phyloP scores from a whole-genome alignment of 2,797 vertebrate species.

The Agapornis canus region DNA sequence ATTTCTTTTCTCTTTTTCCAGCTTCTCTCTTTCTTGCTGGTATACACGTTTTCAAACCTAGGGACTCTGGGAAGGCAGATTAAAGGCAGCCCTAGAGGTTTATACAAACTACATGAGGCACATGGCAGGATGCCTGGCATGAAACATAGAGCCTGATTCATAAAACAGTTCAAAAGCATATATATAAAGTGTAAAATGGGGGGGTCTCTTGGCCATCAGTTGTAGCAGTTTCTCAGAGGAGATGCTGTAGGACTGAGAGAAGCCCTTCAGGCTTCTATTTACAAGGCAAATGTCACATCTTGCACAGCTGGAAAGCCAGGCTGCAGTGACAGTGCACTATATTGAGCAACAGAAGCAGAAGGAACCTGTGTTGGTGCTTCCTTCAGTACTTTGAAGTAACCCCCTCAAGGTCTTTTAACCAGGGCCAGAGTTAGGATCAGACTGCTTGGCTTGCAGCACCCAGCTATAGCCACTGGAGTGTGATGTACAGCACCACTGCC shows the following conservation, averaged over 20 bases:
- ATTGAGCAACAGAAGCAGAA: background rate
- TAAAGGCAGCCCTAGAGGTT: slow-evolving; percentile 46
- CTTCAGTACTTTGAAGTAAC: background rate
- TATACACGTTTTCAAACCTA: background rate
- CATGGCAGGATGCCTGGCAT: slow-evolving; percentile 32
- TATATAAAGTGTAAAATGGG: background rate
- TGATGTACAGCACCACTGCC: background rate
- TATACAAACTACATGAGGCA: background rate
- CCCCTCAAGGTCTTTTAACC: background rate
- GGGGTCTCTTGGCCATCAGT: background rate
- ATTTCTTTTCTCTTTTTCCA: background rate
- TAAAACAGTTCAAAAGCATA: background rate
- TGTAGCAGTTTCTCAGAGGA: background rate
- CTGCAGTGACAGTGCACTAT: background rate
- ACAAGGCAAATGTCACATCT: background rate
- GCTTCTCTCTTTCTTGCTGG: background rate
- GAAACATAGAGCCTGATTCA: background rate
- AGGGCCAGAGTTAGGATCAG: background rate
- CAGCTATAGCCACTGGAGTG: background rate
- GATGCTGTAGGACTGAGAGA: background rate
- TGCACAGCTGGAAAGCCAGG: background rate
- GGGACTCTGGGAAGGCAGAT: slow-evolving; percentile 39
- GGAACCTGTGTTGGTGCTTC: background rate
- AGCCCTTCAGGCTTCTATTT: background rate
- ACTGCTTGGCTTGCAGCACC: background rate